Evolutionary conservation across 1,140 invertebrate species (phyloP), one percentile per base, ranked within the genome.

Genomic region (Drosophila kikkawai): DNA sequence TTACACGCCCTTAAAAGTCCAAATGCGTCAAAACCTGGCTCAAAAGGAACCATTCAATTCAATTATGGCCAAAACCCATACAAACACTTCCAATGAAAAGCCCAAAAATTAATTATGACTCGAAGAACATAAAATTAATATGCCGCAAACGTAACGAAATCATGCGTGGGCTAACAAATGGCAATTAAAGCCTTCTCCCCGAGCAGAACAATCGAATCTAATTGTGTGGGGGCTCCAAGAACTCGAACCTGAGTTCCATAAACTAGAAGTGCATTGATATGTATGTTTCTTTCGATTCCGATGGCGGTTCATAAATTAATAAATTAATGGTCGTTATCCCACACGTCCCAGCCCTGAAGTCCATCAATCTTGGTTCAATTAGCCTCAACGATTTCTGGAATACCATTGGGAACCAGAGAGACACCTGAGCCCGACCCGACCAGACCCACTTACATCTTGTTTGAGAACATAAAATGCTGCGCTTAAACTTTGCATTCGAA

Each of bases 41-140:
- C 37, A 55, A 48, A 48, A 39, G 44, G n/a, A 56, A 42, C 26
- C 39, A 71, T 61, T 41, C 32, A 48, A 73, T 74, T 57, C 26
- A 57, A 71, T 63, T 47, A 42, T 37, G 59, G 32, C 37, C 55
- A 53, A 56, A 63, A 39, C 7, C 48, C 39, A 50, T 63, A 48
- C 51, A 32, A 66, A 44, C 34, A 59, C 15, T 50, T 57, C 32
- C 32, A 55, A 65, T 65, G n/a, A 83, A 86, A 87, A 87, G 68
- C 53, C 80, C 71, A 87, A 79, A 86, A 69, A 63, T 71, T 71
- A 88, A 87, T 86, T 82, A 86, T 70, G 48, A 68, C 53, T 74
- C 37, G 17, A 26, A 4, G 47, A 60, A 51, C 70, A 66, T 50
- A 61, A 83, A 88, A 88, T 87, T 66, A 87, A 83, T 80, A 87